phyloP scores from a whole-genome alignment of 2,888 invertebrate species.

The Hydriomena furcata region DNA sequence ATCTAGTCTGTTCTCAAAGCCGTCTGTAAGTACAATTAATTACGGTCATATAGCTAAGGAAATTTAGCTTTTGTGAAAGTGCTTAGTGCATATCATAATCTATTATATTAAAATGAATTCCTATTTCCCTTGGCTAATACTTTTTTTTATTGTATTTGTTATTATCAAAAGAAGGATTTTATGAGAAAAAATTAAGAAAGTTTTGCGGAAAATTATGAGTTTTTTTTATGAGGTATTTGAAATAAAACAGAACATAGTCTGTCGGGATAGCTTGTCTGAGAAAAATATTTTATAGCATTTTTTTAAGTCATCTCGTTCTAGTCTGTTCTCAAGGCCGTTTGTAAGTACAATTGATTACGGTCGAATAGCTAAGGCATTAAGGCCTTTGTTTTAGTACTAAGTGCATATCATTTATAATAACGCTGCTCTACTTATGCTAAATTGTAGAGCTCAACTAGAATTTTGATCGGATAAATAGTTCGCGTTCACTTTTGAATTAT shows the following conservation, averaged over 20 bases:
- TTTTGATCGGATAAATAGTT: constrained; percentile 13
- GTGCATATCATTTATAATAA: constrained; percentile 23
- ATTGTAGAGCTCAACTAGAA: constrained; percentile 31
- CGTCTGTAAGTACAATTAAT: constrained; percentile 17
- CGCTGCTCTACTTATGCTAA: constrained; percentile 38
- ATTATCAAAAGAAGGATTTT: no score
- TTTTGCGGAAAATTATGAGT: no score
- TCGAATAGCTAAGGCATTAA: constrained; percentile 13
- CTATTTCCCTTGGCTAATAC: no score
- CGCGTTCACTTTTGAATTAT: constrained; percentile 16
- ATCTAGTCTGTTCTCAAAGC: constrained; percentile 13
- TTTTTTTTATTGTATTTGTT: no score
- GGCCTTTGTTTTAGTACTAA: constrained; percentile 30
- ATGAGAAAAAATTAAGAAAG: no score
- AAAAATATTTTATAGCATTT: no score
- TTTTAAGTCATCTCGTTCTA: no score
- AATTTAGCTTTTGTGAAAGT: constrained; percentile 29
- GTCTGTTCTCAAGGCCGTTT: constrained; percentile 5
- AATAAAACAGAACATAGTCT: no score
- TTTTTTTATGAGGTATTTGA: no score
- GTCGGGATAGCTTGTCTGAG: no score
- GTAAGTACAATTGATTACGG: constrained; percentile 22
- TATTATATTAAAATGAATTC: no score
- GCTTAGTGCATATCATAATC: constrained; percentile 22
- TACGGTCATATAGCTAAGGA: constrained; percentile 15